A percentile compares a stretch with the other conserved stretches of the same genome.
Conservation (phyloP, 2,888 invertebrate genomes). For the Sarcophaga rosellei region DNA sequence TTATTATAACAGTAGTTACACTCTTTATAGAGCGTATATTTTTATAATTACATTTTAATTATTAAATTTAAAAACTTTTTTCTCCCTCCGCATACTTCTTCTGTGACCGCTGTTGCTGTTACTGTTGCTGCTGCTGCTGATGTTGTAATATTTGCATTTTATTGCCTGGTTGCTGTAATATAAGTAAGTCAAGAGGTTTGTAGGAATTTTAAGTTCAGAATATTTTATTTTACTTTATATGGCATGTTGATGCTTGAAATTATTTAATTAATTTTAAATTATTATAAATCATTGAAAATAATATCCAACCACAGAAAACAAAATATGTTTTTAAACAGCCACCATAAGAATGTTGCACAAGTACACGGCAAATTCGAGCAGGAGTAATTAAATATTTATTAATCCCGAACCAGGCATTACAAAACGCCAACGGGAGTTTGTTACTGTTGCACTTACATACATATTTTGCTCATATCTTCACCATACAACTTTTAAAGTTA, state of each 20-base stretch:
- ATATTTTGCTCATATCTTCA: background rate
- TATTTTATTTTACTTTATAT: slow-evolving; percentile 12
- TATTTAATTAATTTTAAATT: slow-evolving; percentile 54
- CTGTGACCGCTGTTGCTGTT: background rate
- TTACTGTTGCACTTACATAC: background rate
- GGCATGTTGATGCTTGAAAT: slow-evolving; percentile 45
- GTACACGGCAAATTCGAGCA: background rate
- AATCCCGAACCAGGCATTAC: slow-evolving; percentile 11
- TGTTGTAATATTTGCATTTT: background rate
- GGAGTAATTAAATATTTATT: slow-evolving; percentile 52
- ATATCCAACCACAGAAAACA: background rate
- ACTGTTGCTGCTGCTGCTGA: background rate
- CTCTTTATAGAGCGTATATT: slow-evolving; percentile 30
- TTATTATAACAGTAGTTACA: slow-evolving; percentile 40
- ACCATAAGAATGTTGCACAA: no score
- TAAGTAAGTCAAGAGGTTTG: slow-evolving; percentile 64
- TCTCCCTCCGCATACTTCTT: background rate
- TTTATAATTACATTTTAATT: slow-evolving; percentile 50
- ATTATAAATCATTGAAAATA: slow-evolving; percentile 35
- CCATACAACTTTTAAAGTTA: background rate
- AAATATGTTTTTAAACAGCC: background rate
- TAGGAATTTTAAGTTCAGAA: slow-evolving; percentile 39
- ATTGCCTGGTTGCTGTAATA: slow-evolving; percentile 24
- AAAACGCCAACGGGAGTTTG: background rate
- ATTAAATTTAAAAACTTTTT: slow-evolving; percentile 56